Evolutionary conservation across 2,888 invertebrate genomes (phyloP), one percentile per base, ranked within the genome.

Genomic region (Aspidapion aeneum): DNA sequence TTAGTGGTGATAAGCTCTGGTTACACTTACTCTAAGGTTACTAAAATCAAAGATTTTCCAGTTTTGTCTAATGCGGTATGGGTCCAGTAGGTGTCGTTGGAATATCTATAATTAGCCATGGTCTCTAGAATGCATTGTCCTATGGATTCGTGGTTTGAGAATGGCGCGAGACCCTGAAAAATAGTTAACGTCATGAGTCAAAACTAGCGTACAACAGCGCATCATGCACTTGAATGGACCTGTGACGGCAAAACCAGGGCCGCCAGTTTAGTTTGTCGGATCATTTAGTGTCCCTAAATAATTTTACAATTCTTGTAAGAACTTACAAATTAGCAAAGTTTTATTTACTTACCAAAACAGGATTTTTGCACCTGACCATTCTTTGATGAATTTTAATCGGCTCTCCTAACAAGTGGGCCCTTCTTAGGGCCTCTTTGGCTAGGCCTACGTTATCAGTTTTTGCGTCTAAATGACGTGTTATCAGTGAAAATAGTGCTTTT

Each of bases 61-160:
- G 85, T 84, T 64, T 80, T 81, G 59, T 84, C 84, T 1, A 88
- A 81, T 16, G 85, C 81, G n/a, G 85, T 85, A 74, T 90, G 89
- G 0, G 87, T 88, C 82, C 90, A 86, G 78, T 91, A 92, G 0
- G 82, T 83, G 74, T 91, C 90, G 5, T 83, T 85, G 68, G 85
- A 84, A 77, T 86, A 88, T 72, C 87, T 85, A 1, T 86, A 87
- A 74, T 88, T 87, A 60, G 83, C 84, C 58, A 92, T 78, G 51
- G 84, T 82, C 65, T 85, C 82, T 69, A 90, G 76, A 58, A 92
- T 80, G 75, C 88, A 84, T 73, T 85, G 82, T 0, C 92, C 92
- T 64, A 88, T 84, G 0, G 92, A 90, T 68, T 86, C 86, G 76
- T 90, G 89, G 58, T 80, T 80, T 0, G 90, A 91, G 78, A 87